phyloP scores from a whole-genome alignment of 2,797 vertebrate species.

The Mus caroli region DNA sequence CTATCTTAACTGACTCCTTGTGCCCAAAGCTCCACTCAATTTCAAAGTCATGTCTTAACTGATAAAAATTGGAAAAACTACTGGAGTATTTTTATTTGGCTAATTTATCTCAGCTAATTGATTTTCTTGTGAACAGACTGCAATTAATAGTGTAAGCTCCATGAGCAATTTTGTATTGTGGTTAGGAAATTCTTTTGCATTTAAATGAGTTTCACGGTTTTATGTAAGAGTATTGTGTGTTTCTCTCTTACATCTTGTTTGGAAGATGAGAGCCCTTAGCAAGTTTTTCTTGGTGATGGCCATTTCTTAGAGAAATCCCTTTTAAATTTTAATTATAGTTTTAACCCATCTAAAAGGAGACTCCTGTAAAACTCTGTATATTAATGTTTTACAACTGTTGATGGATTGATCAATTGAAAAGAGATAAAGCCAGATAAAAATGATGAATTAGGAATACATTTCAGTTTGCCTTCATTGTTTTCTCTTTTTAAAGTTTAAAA shows the following conservation, averaged over 20 bases:
- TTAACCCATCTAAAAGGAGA: background rate
- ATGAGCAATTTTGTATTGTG: constrained; percentile 57
- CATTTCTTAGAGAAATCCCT: background rate
- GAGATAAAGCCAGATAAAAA: background rate
- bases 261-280: background rate
- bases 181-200: constrained; percentile 56
- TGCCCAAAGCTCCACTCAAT: background rate
- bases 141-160: constrained; percentile 71
- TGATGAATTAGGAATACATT: background rate
- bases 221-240: background rate
- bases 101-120: constrained; percentile 70
- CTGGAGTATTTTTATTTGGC: constrained; percentile 64
- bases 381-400: background rate
- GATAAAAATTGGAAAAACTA: constrained; percentile 67
- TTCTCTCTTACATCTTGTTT: background rate
- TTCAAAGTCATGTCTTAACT: constrained; percentile 73
- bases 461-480: background rate
- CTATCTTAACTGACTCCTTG: background rate
- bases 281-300: background rate
- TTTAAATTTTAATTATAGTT: background rate
- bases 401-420: background rate
- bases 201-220: background rate
- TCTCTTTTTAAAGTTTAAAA: background rate
- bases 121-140: constrained; percentile 68
- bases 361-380: background rate